Evolutionary conservation across 1,140 invertebrate genomes (phyloP).

Genomic region (Apis cerana): DNA sequence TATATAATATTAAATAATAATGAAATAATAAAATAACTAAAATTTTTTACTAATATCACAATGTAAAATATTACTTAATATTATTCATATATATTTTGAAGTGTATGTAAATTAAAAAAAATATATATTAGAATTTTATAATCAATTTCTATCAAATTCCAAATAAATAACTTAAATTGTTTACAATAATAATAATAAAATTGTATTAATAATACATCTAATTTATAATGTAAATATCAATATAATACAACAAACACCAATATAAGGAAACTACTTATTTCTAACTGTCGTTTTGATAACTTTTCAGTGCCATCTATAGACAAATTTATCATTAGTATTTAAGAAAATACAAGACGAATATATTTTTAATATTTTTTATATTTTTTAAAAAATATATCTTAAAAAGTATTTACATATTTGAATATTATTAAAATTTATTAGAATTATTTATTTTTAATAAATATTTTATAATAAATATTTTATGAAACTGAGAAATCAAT

Average conservation of each 20-base stretch:
- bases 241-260: background rate
- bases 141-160: background rate
- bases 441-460: background rate
- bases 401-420: too few relatives aligned
- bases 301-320: slow-evolving; percentile 4
- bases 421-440: background rate
- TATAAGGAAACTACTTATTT: background rate
- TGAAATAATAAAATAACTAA: too few relatives aligned
- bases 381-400: background rate
- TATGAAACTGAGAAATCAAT: background rate
- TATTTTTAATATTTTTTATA: background rate
- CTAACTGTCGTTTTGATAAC: background rate
- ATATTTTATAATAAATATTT: background rate
- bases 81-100: background rate
- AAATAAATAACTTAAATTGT: background rate
- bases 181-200: background rate
- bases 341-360: background rate
- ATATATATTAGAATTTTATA: background rate
- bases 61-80: background rate
- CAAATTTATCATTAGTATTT: background rate
- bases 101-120: background rate
- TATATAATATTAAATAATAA: background rate
- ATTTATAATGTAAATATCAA: background rate
- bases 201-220: background rate
- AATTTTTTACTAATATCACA: background rate